These are phyloP conservation scores for Gallinago paraguaiae DNA, from an alignment of 2,113 vertebrate genomes.

Conservation along the genomic window DNA sequence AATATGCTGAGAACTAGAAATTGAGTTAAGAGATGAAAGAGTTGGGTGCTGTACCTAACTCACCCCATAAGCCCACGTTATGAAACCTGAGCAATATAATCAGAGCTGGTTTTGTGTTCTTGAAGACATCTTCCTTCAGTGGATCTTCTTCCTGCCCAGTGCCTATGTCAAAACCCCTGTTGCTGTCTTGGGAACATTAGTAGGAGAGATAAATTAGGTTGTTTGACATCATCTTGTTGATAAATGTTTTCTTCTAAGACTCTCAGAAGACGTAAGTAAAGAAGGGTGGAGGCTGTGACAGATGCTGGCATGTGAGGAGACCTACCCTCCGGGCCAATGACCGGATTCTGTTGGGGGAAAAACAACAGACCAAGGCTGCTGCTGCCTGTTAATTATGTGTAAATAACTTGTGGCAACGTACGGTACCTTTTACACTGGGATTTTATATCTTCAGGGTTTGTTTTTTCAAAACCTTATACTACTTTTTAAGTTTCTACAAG, in stretches of 20 bases:
- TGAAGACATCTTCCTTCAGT: neutral
- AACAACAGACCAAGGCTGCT: neutral
- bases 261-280: neutral
- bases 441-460: neutral
- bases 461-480: neutral
- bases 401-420: neutral
- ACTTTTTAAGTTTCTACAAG: neutral
- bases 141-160: neutral
- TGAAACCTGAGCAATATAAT: neutral
- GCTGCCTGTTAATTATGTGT: neutral
- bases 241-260: conserved; percentile 47
- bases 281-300: neutral
- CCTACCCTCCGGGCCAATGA: neutral
- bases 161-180: neutral
- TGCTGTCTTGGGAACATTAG: conserved; percentile 16
- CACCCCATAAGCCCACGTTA: neutral
- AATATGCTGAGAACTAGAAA: neutral
- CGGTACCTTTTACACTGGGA: neutral
- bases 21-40: neutral
- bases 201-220: conserved; percentile 27
- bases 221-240: conserved; percentile 71
- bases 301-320: conserved; percentile 6
- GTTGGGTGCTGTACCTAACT: neutral
- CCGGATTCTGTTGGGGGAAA: neutral
- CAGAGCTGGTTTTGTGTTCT: neutral